phyloP scores from a whole-genome alignment of 2,888 invertebrate genomes.

The Anaspis maculata region DNA sequence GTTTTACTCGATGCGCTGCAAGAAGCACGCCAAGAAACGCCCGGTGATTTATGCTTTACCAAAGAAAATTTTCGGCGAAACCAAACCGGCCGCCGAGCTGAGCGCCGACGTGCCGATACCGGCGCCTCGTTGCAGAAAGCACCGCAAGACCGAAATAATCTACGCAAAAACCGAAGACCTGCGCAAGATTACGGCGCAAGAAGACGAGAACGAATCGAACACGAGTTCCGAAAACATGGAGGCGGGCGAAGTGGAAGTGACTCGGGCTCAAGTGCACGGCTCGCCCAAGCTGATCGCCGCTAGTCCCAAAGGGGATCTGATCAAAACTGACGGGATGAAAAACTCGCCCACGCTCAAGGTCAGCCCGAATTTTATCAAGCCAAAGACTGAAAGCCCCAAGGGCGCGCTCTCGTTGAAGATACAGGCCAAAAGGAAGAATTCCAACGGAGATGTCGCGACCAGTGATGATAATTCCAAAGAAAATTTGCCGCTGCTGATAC shows the following conservation, averaged over 20 bases:
- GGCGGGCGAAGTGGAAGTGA: conserved; percentile 23
- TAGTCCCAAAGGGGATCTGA: conserved; percentile 17
- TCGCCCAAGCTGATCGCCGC: conserved; percentile 21
- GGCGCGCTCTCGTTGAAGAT: conserved; percentile 36
- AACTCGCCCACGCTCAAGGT: conserved; percentile 47
- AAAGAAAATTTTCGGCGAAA: conserved; percentile 49
- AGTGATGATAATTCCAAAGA: conserved; percentile 17
- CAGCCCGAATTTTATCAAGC: conserved; percentile 48
- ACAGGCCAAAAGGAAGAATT: conserved; percentile 33
- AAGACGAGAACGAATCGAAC: conserved; percentile 24
- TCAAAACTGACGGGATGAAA: conserved; percentile 20
- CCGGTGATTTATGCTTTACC: conserved; percentile 38
- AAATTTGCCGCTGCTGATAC: conserved; percentile 18
- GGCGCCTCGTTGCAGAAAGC: conserved; percentile 46
- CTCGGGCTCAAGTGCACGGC: conserved; percentile 31
- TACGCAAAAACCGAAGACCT: conserved; percentile 18
- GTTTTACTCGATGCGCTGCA: conserved; percentile 41
- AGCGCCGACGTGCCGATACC: conserved; percentile 43
- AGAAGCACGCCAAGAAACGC: conserved; percentile 39
- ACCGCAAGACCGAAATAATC: conserved; percentile 28
- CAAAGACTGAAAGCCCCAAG: conserved; percentile 34
- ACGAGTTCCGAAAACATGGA: conserved; percentile 23
- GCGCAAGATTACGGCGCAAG: no score
- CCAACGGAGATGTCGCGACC: conserved; percentile 18
- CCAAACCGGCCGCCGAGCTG: conserved; percentile 28